Conservation (phyloP, 2,113 vertebrate genomes). For the Microtus richardsoni region DNA sequence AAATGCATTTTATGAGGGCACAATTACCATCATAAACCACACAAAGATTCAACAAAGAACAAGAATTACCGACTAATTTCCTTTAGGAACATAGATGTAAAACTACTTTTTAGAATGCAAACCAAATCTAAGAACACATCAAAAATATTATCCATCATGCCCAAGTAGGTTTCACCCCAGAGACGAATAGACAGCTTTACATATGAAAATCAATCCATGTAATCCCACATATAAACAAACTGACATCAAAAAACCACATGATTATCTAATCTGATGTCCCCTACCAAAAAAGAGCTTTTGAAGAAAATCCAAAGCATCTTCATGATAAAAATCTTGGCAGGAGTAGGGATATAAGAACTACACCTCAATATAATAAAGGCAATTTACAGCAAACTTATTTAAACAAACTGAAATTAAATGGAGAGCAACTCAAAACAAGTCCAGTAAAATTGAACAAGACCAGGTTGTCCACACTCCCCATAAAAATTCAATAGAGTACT, state of each 20-base stretch:
- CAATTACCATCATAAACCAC: background rate
- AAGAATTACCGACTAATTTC: background rate
- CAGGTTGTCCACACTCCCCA: background rate
- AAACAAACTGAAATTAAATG: background rate
- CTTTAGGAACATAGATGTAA: background rate
- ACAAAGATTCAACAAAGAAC: background rate
- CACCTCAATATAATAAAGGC: background rate
- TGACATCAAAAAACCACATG: background rate
- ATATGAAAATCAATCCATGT: background rate
- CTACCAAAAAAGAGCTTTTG: no score
- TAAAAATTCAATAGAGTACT: background rate
- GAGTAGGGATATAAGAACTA: background rate
- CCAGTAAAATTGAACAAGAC: background rate
- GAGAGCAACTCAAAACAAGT: background rate
- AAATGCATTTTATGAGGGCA: background rate
- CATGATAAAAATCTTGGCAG: background rate
- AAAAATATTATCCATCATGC: background rate
- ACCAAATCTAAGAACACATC: background rate
- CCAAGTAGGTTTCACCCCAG: background rate
- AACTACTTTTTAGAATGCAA: background rate
- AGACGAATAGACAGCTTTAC: background rate
- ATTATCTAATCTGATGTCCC: background rate
- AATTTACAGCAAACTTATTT: background rate
- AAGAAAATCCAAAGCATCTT: background rate
- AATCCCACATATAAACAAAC: background rate